A percentile compares a stretch with the other conserved stretches of the same genome.
phyloP scores from a whole-genome alignment of 2,888 invertebrate genomes.

The Busseola fusca region DNA sequence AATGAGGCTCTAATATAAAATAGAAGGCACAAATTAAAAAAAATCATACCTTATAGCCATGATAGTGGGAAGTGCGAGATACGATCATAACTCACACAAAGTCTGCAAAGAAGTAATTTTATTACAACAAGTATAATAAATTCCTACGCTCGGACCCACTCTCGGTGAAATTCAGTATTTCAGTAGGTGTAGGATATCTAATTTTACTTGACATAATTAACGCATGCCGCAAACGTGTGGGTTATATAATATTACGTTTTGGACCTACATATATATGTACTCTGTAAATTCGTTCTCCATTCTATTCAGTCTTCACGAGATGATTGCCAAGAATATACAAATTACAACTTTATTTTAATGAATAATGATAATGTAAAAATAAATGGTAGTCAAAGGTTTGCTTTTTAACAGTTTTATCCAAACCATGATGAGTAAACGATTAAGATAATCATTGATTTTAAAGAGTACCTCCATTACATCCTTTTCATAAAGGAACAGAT shows the following conservation, averaged over 20 bases:
- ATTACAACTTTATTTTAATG: conserved; percentile 17
- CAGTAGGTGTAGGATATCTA: conserved; percentile 39
- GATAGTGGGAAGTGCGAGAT: not conserved
- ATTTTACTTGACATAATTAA: conserved; percentile 54
- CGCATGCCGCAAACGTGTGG: conserved; percentile 41
- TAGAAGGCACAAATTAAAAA: not conserved
- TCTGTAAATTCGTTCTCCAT: conserved; percentile 13
- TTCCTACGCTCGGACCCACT: conserved; percentile 1
- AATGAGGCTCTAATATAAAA: conserved; percentile 39
- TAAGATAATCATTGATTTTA: not conserved
- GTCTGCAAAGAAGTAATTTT: conserved; percentile 3
- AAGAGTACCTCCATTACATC: not conserved
- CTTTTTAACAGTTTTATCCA: not conserved
- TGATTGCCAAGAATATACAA: conserved; percentile 12
- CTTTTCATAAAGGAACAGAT: not conserved
- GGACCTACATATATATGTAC: conserved; percentile 1
- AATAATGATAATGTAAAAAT: not conserved
- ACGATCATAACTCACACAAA: conserved; percentile 11
- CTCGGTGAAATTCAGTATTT: conserved; percentile 31
- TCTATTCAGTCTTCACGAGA: conserved; percentile 15
- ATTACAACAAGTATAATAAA: conserved; percentile 30
- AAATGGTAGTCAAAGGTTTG: not conserved
- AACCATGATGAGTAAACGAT: not conserved
- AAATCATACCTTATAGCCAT: not conserved
- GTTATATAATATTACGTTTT: conserved; percentile 36